Evolutionary conservation across 2,113 vertebrate genomes (phyloP), one percentile per base, ranked within the genome.

Genomic region (Galemys pyrenaicus): DNA sequence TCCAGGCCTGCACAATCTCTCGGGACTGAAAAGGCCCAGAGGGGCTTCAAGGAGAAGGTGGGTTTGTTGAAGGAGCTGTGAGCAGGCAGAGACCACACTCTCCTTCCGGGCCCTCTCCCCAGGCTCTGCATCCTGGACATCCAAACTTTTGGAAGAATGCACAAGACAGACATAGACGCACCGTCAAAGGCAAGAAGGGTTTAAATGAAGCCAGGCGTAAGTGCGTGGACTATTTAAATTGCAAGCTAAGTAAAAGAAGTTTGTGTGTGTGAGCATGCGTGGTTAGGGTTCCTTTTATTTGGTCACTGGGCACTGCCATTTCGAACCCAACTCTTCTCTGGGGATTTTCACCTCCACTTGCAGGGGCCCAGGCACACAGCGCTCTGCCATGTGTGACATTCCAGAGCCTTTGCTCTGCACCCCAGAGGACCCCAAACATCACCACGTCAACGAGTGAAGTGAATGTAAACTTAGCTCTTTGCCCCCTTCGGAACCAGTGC

Each of bases 301-400:
- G 30, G 5, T 93, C 54, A 65, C 32, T 37, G 62, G 75, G 35
- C 58, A 83, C 26, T 56, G 11, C 30, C 19, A 17, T 95, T 65
- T 74, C 4, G 44, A 32, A 15, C 28, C 73, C 8, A 67, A 8
- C 32, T 81, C 37, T 44, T 51, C 37, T 70, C 10, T 5, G 15
- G 46, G 44, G 13, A 9, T 20, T 4, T 56, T 35, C 24, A 17
- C 32, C 19, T 84, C 79, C 49, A 13, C 9, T 2, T 0, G 2
- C 22, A 3, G 16, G 24, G 6, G 20, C 12, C 5, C 6, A 39
- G 22, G 4, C 28, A 8, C 35, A 3, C 30, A 19, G 17, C 22
- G 17, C 22, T 12, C 16, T 3, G 22, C 10, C 79, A 1, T 0
- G 2, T 1, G 2, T 6, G 6, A 15, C 20, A 2, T 20, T 26